Percentiles rank a stretch among this genome's conserved stretches.
phyloP scores from a whole-genome alignment of 2,113 vertebrate genomes.

The Coryphaenoides rupestris region DNA sequence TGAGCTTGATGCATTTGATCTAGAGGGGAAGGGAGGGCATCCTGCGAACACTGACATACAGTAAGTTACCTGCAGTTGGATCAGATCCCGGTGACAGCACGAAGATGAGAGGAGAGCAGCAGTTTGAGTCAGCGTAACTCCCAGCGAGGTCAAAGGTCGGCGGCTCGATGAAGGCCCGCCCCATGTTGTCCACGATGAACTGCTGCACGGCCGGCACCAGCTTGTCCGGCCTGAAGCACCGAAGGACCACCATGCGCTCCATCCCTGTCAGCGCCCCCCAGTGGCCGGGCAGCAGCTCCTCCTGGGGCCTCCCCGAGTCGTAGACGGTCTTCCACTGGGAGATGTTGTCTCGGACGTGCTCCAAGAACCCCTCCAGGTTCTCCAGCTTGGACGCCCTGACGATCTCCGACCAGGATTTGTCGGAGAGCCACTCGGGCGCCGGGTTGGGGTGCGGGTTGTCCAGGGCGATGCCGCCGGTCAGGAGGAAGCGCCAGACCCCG shows the following conservation, averaged over 20 bases:
- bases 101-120: conserved; percentile 88
- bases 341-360: conserved; percentile 67
- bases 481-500: conserved; percentile 82
- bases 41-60: neutral
- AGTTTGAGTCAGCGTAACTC: conserved; percentile 86
- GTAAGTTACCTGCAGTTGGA: conserved; percentile 86
- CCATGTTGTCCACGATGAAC: conserved; percentile 84
- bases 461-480: conserved; percentile 87
- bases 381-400: conserved; percentile 80
- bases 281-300: conserved; percentile 73
- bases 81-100: conserved; percentile 88
- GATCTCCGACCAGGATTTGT: conserved; percentile 87
- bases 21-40: neutral
- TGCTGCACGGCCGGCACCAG: conserved; percentile 80
- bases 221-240: conserved; percentile 89
- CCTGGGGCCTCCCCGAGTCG: conserved; percentile 80
- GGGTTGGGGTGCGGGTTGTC: conserved; percentile 87
- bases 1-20: conserved; percentile 2
- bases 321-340: conserved; percentile 81
- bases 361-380: conserved; percentile 71
- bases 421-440: conserved; percentile 82
- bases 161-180: conserved; percentile 79
- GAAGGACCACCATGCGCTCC: conserved; percentile 79
- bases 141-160: conserved; percentile 87
- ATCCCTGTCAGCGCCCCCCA: conserved; percentile 74